phyloP scores from a whole-genome alignment of 2,113 vertebrate genomes.

The Xenus cinereus region DNA sequence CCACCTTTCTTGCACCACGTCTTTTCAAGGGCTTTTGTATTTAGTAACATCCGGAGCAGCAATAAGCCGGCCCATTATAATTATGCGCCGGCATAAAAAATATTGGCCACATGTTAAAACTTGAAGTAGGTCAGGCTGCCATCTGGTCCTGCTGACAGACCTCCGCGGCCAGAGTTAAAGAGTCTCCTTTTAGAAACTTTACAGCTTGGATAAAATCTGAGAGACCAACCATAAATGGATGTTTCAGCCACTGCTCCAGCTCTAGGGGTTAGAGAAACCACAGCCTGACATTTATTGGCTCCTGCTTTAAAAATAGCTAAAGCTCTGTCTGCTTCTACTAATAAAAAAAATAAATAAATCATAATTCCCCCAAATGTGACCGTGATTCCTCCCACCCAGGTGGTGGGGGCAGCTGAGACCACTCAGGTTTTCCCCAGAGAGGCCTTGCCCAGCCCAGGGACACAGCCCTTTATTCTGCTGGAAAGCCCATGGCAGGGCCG shows the following conservation, averaged over 20 bases:
- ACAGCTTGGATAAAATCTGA: not conserved
- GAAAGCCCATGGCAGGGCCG: accelerated
- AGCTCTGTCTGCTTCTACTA: not conserved
- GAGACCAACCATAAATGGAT: not conserved
- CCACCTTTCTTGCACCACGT: accelerated
- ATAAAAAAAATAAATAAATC: not conserved
- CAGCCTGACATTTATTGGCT: not conserved
- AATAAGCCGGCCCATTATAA: not conserved
- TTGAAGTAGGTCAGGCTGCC: constrained; percentile 31
- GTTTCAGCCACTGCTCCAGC: not conserved
- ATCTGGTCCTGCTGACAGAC: constrained; percentile 6
- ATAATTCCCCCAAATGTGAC: not conserved
- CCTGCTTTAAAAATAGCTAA: not conserved
- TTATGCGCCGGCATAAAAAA: not conserved
- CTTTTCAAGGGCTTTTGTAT: not conserved
- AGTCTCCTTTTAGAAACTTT: not conserved
- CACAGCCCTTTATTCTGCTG: not conserved
- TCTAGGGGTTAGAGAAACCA: not conserved
- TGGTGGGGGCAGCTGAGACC: not conserved
- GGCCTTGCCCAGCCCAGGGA: not conserved
- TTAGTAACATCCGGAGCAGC: not conserved
- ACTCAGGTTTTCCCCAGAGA: not conserved
- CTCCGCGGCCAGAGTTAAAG: accelerated
- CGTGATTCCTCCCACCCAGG: not conserved
- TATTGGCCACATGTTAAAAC: not conserved